These are phyloP conservation scores for Lamellibrachia columna DNA, from an alignment of 2,888 invertebrate genomes.

Conservation along the genomic window DNA sequence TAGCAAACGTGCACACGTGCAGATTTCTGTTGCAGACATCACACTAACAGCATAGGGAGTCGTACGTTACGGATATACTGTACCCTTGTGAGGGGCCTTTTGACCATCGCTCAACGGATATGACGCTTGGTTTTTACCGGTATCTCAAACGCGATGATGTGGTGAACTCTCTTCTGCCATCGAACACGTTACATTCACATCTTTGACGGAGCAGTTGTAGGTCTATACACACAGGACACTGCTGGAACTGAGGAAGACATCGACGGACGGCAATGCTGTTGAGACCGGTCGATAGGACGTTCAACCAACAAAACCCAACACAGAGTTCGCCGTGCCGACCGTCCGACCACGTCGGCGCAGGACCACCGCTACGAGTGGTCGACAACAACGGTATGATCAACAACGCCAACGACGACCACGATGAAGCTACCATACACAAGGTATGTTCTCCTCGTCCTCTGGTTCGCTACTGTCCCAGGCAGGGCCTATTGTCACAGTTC, in stretches of 20 bases:
- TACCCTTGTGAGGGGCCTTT: background rate
- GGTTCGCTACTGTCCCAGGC: background rate
- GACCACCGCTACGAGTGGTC: background rate
- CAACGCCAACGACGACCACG: background rate
- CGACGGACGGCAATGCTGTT: background rate
- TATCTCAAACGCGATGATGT: background rate
- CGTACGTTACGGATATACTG: background rate
- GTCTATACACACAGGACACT: background rate
- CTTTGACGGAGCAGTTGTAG: background rate
- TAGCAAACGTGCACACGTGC: background rate
- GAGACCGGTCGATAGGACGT: background rate
- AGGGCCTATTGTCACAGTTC: no score
- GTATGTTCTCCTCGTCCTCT: background rate
- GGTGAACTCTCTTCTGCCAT: background rate
- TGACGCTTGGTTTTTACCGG: background rate
- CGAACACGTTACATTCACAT: background rate
- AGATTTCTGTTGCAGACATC: background rate
- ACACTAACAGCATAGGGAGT: background rate
- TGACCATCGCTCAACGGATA: background rate
- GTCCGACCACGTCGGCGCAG: background rate
- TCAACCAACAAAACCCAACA: background rate
- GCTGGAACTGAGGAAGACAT: background rate
- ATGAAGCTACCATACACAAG: background rate
- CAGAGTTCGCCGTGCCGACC: background rate
- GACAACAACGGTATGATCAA: background rate